Conservation (phyloP, 1,140 invertebrate genomes). For the Musca domestica region DNA sequence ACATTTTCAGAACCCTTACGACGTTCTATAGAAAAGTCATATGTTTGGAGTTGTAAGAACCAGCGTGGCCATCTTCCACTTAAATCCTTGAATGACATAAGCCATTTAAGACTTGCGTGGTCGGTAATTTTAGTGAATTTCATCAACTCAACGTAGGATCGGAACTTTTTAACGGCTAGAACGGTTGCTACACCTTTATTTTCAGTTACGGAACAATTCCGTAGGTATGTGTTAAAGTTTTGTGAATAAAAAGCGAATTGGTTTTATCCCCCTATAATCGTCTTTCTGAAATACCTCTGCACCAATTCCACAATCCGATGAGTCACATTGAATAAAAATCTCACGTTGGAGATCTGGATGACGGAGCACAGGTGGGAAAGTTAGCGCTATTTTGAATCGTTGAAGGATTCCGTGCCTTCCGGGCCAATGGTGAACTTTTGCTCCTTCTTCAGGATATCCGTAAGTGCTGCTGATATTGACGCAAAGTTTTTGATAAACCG, state of each 20-base stretch:
- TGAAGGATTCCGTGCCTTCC: conserved; percentile 33
- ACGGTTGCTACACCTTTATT: no score
- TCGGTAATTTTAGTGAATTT: not conserved
- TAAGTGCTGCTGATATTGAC: conserved; percentile 35
- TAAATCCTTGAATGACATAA: not conserved
- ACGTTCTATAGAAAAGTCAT: not conserved
- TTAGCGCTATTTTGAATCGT: conserved; percentile 36
- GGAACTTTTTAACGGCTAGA: no score
- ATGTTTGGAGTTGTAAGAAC: not conserved
- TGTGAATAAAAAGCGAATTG: no score
- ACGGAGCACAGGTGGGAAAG: conserved; percentile 41
- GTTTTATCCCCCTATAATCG: conserved; percentile 27
- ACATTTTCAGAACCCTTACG: not conserved
- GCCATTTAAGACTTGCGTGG: not conserved
- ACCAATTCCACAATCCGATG: conserved; percentile 42
- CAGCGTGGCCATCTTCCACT: not conserved
- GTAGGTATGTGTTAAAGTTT: no score
- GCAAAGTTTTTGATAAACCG: conserved; percentile 47
- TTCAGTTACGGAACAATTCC: no score
- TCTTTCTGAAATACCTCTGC: conserved; percentile 43
- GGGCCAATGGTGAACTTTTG: conserved; percentile 10
- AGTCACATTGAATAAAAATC: conserved; percentile 50
- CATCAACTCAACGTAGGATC: no score
- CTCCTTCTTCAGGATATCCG: conserved; percentile 22
- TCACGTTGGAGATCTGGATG: conserved; percentile 45